These are phyloP conservation scores for Xestia sexstrigata DNA, from an alignment of 2,888 invertebrate genomes.

Conservation along the genomic window DNA sequence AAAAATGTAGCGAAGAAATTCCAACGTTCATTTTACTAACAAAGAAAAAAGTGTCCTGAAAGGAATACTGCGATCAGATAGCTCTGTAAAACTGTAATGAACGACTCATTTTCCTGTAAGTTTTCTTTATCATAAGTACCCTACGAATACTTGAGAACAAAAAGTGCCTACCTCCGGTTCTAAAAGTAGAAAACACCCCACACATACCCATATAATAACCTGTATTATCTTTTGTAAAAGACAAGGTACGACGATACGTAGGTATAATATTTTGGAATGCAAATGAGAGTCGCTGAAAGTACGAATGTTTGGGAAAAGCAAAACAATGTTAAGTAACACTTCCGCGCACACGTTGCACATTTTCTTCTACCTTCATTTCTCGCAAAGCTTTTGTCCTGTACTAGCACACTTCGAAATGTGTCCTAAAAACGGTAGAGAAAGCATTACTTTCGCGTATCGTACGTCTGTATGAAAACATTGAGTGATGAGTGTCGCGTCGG, in stretches of 20 bases:
- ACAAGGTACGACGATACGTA: slow-evolving; percentile 32
- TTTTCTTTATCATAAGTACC: slow-evolving; percentile 33
- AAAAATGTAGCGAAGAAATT: slow-evolving; percentile 13
- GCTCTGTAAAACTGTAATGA: slow-evolving; percentile 43
- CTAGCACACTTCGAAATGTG: slow-evolving; percentile 37
- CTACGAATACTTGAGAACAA: slow-evolving; percentile 24
- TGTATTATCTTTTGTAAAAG: slow-evolving; percentile 46
- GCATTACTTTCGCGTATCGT: slow-evolving; percentile 42
- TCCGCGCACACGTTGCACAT: slow-evolving; percentile 57
- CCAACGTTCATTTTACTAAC: slow-evolving; percentile 27
- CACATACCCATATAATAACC: slow-evolving; percentile 33
- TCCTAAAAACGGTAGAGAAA: slow-evolving; percentile 54
- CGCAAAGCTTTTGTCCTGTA: slow-evolving; percentile 52
- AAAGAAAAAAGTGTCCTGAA: slow-evolving; percentile 11
- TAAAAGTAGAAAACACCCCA: slow-evolving; percentile 26
- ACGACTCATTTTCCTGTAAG: slow-evolving; percentile 33
- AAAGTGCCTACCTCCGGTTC: slow-evolving; percentile 19
- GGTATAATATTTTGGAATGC: slow-evolving; percentile 62
- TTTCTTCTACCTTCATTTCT: slow-evolving; percentile 55
- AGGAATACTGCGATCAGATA: slow-evolving; percentile 28
- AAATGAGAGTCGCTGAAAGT: slow-evolving; percentile 57
- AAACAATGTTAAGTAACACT: slow-evolving; percentile 64
- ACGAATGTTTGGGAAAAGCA: slow-evolving; percentile 59
- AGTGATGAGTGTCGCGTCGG: slow-evolving; percentile 37
- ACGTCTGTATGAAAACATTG: slow-evolving; percentile 33